Conservation (phyloP, 2,888 invertebrate genomes). For the Isoperla grammatica region DNA sequence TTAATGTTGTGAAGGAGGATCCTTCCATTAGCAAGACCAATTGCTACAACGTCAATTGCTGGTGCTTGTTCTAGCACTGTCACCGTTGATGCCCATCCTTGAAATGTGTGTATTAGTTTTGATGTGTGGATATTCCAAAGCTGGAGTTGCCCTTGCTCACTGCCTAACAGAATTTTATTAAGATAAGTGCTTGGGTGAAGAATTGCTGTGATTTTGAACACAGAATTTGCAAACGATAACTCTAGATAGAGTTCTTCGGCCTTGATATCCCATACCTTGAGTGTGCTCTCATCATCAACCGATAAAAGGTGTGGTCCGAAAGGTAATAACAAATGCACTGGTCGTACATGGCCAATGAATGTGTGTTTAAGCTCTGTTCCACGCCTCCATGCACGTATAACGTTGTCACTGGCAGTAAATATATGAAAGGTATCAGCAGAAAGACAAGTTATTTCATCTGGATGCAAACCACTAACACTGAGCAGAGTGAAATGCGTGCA, state of each 20-base stretch:
- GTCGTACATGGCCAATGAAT: conserved; percentile 64
- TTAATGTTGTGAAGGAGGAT: conserved; percentile 85
- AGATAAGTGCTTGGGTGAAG: conserved; percentile 91
- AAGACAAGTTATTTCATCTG: conserved; percentile 72
- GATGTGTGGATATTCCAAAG: conserved; percentile 84
- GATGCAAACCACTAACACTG: conserved; percentile 76
- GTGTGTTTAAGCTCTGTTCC: conserved; percentile 78
- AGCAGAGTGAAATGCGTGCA: conserved; percentile 71
- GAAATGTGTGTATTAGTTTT: conserved; percentile 70
- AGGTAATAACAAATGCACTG: conserved; percentile 72
- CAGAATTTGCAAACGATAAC: conserved; percentile 57
- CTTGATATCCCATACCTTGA: conserved; percentile 83
- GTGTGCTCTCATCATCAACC: conserved; percentile 67
- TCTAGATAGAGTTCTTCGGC: conserved; percentile 63
- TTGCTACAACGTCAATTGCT: conserved; percentile 84
- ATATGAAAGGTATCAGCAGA: conserved; percentile 69
- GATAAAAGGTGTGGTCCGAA: conserved; percentile 84
- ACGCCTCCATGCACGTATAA: conserved; percentile 80
- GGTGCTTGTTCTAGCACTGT: conserved; percentile 81
- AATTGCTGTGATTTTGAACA: conserved; percentile 76
- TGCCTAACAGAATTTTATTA: conserved; percentile 88
- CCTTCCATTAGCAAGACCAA: conserved; percentile 76
- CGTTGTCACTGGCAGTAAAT: conserved; percentile 70
- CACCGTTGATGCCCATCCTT: conserved; percentile 64
- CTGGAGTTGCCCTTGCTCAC: conserved; percentile 76